Base-by-base conservation (phyloP, 2,113 vertebrate genomes). In the Zapus hudsonius region DNA sequence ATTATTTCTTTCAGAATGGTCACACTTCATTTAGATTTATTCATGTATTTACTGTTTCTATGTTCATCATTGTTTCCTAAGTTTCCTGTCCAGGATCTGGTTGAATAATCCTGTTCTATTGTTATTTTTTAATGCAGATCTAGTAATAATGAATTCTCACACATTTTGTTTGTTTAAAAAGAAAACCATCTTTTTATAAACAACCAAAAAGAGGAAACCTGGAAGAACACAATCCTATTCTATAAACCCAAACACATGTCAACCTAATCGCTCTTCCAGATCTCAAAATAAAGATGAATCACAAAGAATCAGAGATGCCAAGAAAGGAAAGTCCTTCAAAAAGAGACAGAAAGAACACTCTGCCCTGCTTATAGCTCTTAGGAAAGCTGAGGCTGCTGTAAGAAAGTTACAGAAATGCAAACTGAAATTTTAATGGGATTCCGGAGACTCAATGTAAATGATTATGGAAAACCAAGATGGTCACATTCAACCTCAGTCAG, bases 21-120 rank as follows among this genome's bases (percentile, higher is more conserved):
- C 36, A 88, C 72, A 91, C 42, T 81, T 64, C n/a, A 57, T 47
- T 63, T 73, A 84, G 16, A 84, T 70, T 44, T 84, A 88, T 42
- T 22, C 40, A 64, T 40, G 8, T 79, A 75, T 90, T 92, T 84
- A 27, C 36, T 33, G 80, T 72, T 44, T 44, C 55, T 70, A 3
- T 27, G 3, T 42, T 87, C 70, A 27, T 76, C 61, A 72, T 31
- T 61, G 20, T 23, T 23, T 47, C 27, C 36, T 23, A 44, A 75
- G 33, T 80, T 55, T 79, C 90, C 10, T 29, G 52, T 59, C 10
- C 63, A 80, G 20, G 1, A 67, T 25, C 72, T 93, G 5, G 13
- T 13, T 64, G 42, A 87, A 88, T 27, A 3, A 61, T 8, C 9
- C 12, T 25, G 38, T 74, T 47, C 1, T 69, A 23, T 61, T 38